Conservation (phyloP, 1,140 invertebrate genomes). For the Lanistes nyassanus region DNA sequence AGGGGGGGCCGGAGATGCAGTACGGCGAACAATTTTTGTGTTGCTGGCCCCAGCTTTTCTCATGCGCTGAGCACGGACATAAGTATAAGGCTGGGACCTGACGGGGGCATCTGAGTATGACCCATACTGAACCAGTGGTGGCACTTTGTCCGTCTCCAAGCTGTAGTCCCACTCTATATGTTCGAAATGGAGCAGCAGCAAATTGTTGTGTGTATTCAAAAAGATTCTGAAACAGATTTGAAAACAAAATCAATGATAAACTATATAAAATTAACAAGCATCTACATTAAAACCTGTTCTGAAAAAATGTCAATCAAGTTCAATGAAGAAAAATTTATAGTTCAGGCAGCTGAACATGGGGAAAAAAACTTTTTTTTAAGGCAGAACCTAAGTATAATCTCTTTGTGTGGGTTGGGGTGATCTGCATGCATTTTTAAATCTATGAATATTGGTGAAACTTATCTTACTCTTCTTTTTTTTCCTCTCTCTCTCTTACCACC, state of each 20-base stretch:
- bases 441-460: no score
- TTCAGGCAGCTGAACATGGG: no score
- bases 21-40: constrained; percentile 51
- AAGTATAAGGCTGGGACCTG: constrained; percentile 56
- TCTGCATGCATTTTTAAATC: constrained; percentile 1
- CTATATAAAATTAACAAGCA: no score
- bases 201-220: constrained; percentile 62
- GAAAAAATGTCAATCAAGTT: no score
- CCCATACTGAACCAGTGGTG: constrained; percentile 59
- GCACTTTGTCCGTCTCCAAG: constrained; percentile 59
- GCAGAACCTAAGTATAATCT: no score
- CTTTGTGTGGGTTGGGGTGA: no score
- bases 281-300: no score
- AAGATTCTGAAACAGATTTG: constrained; percentile 55
- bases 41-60: constrained; percentile 60
- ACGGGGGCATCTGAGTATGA: constrained; percentile 60
- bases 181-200: constrained; percentile 66
- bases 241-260: not conserved
- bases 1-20: not conserved
- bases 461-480: no score
- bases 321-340: no score
- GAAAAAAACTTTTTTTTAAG: no score
- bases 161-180: constrained; percentile 64
- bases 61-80: constrained; percentile 63
- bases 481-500: no score